Evolutionary conservation across 2,888 invertebrate genomes (phyloP), one percentile per base, ranked within the genome.

Genomic region (Cremastinae sp.): DNA sequence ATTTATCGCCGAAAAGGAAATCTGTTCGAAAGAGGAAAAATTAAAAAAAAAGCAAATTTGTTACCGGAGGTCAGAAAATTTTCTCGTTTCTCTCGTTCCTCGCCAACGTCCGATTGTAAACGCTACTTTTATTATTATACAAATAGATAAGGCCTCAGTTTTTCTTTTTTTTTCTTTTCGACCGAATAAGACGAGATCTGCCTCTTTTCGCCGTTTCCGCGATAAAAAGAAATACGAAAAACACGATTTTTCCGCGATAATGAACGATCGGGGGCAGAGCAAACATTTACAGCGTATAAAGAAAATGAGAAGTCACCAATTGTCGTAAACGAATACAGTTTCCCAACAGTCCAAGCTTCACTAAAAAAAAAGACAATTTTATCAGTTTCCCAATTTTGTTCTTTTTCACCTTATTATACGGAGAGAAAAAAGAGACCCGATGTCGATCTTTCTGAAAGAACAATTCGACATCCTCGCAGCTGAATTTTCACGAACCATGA

Each of bases 101-200:
- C 81, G 78, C 81, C 77, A 73, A 83, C 82, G 80, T 85, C 81
- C 81, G 82, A 84, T 82, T 18, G 83, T 82, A 84, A 75, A 84
- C 79, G 82, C 85, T 85, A 85, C 84, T 83, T 82, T 86, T 84
- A 86, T 85, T 83, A 84, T 84, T 84, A 83, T 84, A 85, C 83
- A 84, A 83, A 83, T 86, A 86, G 85, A 85, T 85, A 84, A 86
- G 85, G 82, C 83, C 82, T 85, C 85, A 84, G 82, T 86, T 86
- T 83, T 79, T 83, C 10, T 47, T 47, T 18, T 53, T 53, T 53
- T 22, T 58, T 43, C 41, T 58, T 86, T 83, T 80, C 82, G 82
- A 86, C 82, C 81, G 82, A 81, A 84, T 82, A 83, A 83, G 84
- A 84, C 85, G 85, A 85, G 82, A 83, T 84, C 84, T 82, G 83